Base-by-base conservation (phyloP, 2,888 invertebrate genomes). In the Salticus scenicus region DNA sequence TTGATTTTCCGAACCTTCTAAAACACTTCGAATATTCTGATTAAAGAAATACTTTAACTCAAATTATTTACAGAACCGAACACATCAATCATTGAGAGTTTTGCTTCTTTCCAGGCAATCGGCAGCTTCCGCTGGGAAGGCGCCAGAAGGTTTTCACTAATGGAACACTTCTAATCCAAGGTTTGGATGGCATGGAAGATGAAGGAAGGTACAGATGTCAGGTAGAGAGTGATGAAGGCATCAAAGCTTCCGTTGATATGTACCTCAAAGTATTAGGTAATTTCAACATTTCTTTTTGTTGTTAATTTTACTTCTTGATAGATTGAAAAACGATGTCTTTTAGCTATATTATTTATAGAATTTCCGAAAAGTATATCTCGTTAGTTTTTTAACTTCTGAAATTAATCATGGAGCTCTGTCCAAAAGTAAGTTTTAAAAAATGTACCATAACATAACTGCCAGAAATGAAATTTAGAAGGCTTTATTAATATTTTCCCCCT, bases 201-300 rank as follows among this genome's bases (percentile, higher is more conserved):
- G 82, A 82, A 37, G 88, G 88, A 41, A 57, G 79, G 33, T 89
- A 88, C 75, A 77, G 81, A 31, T 89, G 88, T 80, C 77, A 86
- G 70, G 88, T 85, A 42, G 81, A 87, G 76, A 84, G 77, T 75
- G 76, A 80, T 76, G 84, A 80, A 72, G 88, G 88, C 33, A 78
- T 85, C 81, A 81, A 82, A 37, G 88, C 87, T 41, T 82, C 88
- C 73, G 87, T 84, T 27, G 84, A 86, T 27, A 76, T 89, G 73
- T 87, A 82, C 74, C 76, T 89, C 57, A 87, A 85, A 77, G 88
- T 88, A 69, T 78, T 87, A 27, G 88, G 88, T 88, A 70, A 67
- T 80, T 42, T 30, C 8, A 12, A 12, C 37, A 0, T n/a, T 10
- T 14, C 14, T n/a, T 33, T 67, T 47, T n/a, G 47, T 10, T 64